A percentile compares a stretch with the other conserved stretches of the same genome.
These are phyloP conservation scores for Garra rufa DNA, from an alignment of 2,113 vertebrate genomes.

Conservation along the genomic window DNA sequence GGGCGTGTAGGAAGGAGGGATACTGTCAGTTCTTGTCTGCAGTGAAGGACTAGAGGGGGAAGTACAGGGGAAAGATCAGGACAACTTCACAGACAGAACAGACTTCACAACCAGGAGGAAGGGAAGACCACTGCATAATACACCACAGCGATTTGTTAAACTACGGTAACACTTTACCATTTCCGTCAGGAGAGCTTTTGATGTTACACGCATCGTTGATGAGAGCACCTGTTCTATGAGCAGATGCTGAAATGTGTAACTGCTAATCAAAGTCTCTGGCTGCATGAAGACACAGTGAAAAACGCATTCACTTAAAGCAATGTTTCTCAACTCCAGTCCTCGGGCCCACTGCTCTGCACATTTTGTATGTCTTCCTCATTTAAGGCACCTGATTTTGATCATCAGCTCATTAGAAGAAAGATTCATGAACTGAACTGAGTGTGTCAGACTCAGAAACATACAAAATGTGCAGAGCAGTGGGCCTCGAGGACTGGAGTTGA, in stretches of 20 bases:
- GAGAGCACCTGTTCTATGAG: conserved; percentile 32
- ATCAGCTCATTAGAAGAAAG: too few species aligned
- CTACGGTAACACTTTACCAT: neutral
- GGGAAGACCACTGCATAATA: neutral
- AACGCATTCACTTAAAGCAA: neutral
- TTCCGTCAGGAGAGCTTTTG: conserved; percentile 18
- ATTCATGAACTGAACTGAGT: too few species aligned
- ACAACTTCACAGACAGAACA: conserved; percentile 17
- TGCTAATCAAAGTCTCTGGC: conserved; percentile 11
- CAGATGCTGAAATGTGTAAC: conserved; percentile 23
- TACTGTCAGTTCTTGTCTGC: conserved; percentile 51
- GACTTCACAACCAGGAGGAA: neutral
- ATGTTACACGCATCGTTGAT: conserved; percentile 22
- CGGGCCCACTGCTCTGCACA: too few species aligned
- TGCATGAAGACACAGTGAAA: neutral
- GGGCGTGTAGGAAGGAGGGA: conserved; percentile 46
- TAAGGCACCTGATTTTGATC: too few species aligned
- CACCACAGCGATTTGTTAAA: neutral
- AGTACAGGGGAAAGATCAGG: conserved; percentile 12
- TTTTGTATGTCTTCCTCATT: too few species aligned
- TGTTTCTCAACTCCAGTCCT: too few species aligned
- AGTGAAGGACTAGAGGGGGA: conserved; percentile 36
- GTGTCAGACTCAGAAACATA: too few species aligned
- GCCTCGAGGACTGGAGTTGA: too few species aligned
- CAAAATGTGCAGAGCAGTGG: too few species aligned